Base-by-base conservation (phyloP, 2,113 vertebrate genomes). In the Takifugu bimaculatus region DNA sequence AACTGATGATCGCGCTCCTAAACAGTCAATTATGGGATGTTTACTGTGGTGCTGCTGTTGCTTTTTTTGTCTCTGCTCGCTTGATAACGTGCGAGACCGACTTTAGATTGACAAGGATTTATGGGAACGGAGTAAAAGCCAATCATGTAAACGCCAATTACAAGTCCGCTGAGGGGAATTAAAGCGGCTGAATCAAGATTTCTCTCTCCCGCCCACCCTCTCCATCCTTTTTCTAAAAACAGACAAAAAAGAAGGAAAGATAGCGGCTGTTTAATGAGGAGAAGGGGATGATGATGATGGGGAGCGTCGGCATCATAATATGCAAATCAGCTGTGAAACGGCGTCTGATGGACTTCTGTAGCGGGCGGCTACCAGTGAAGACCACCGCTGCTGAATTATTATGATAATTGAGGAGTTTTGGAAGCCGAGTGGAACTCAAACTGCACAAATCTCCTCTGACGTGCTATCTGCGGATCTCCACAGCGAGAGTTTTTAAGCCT, bases 1-100 rank as follows among this genome's bases (percentile, higher is more conserved):
- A 84, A 79, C 85, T 87, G 87, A 88, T 85, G 87, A 91, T 91
- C 80, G 81, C 75, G 83, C 85, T 79, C 85, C 85, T 84, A 85
- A 87, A 88, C 89, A 91, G 89, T 90, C 89, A 92, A 91, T 91
- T 90, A 91, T 85, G 78, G 85, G 74, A 88, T 91, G 89, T 91
- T 90, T 89, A 90, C 84, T 74, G 77, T 75, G 78, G 49, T 10
- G 60, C 7, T 13, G 44, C 44, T 48, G 14, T n/a, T 48, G 14
- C 3, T 2, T 75, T 76, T 72, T 89, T 91, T 85, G 73, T 85
- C 86, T 88, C 87, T 75, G 80, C 83, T 87, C 54, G 84, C 87
- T 85, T 85, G 90, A 89, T 92, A 91, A 89, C 81, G 60, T 54
- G 62, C 75, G 60, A 72, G 62, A 57, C 68, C 32, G 81, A 77